phyloP scores from a whole-genome alignment of 2,113 vertebrate species.

The human (Homo sapiens) region DNA sequence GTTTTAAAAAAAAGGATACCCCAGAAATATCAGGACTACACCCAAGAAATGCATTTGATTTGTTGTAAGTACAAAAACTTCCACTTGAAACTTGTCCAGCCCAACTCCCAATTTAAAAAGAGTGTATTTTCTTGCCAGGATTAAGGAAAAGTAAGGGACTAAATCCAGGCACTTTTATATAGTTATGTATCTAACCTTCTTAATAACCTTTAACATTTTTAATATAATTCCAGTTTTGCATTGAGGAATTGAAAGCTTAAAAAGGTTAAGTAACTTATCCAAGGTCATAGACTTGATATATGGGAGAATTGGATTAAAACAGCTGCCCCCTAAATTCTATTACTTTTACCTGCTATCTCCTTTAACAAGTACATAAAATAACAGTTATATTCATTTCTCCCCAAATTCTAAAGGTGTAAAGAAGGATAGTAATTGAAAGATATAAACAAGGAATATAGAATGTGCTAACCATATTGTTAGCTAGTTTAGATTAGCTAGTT shows the following conservation, averaged over 20 bases:
- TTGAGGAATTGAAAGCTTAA: neutral
- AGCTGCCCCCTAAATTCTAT: neutral
- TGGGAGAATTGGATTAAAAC: neutral
- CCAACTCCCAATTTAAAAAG: neutral
- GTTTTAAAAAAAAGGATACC: neutral
- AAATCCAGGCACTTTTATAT: neutral
- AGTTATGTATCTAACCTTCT: conserved; percentile 9
- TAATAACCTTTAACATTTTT: conserved; percentile 28
- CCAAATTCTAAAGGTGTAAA: neutral
- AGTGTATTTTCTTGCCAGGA: neutral
- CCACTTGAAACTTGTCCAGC: neutral
- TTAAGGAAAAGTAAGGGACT: neutral
- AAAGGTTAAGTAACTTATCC: conserved; percentile 5
- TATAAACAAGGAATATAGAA: neutral
- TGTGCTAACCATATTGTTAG: neutral
- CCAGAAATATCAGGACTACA: neutral
- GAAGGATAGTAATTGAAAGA: neutral
- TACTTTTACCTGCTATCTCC: neutral
- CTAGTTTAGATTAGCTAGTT: neutral
- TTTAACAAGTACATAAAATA: neutral
- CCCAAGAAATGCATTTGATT: neutral
- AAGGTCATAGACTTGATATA: neutral
- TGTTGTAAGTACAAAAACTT: neutral
- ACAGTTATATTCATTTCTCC: neutral
- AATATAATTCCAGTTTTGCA: neutral